Conservation (phyloP, 2,888 invertebrate species). For the Dermolepida albohirtum region DNA sequence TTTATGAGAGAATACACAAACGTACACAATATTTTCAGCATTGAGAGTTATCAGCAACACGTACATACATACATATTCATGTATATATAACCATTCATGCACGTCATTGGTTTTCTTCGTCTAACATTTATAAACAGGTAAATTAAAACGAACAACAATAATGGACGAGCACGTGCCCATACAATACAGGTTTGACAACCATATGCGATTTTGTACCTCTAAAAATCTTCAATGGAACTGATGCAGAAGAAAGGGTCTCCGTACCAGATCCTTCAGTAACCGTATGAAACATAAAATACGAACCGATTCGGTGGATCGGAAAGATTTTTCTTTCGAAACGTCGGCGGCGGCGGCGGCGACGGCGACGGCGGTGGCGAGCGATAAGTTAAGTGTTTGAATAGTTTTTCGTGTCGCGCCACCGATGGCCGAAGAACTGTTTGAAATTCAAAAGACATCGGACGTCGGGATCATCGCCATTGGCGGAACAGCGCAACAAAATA, state of each 20-base stretch:
- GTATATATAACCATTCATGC: not conserved
- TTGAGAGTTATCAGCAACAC: too few species aligned
- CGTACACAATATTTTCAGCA: too few species aligned
- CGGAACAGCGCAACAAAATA: conserved; percentile 48
- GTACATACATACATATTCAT: too few species aligned
- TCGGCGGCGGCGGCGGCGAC: not conserved
- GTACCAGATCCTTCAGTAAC: too few species aligned
- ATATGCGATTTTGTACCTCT: conserved; percentile 54
- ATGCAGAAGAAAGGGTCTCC: not conserved
- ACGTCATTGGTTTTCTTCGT: not conserved
- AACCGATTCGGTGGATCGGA: not conserved
- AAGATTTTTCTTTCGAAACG: not conserved
- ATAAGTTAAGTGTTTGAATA: not conserved
- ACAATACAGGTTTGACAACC: conserved; percentile 61
- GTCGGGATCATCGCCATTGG: conserved; percentile 51
- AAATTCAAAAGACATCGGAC: conserved; percentile 54
- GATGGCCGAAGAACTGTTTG: conserved; percentile 45
- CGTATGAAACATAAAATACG: not conserved
- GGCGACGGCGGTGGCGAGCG: not conserved
- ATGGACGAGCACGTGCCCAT: conserved; percentile 55
- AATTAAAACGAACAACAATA: conserved; percentile 20
- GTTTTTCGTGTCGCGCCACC: not conserved
- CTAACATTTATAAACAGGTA: conserved; percentile 4
- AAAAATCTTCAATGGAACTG: conserved; percentile 16
- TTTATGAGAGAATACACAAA: too few species aligned